Percentiles rank a stretch among this genome's conserved stretches.
Conservation (phyloP, 1,140 invertebrate genomes). For the Arion vulgaris region DNA sequence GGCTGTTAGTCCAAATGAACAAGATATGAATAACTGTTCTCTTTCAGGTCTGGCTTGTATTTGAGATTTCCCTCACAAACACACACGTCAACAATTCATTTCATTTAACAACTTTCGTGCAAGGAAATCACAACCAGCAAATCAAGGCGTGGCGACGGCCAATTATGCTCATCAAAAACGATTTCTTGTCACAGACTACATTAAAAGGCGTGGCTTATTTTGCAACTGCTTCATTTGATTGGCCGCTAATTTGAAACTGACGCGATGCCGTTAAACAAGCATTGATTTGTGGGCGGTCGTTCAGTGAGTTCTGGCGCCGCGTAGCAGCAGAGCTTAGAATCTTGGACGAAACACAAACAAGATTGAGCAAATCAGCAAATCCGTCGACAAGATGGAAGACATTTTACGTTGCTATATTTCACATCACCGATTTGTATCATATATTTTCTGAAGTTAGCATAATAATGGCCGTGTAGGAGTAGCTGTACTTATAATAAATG, state of each 20-base stretch:
- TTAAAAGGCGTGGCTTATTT: neutral
- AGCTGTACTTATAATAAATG: neutral
- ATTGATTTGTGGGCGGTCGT: constrained; percentile 16
- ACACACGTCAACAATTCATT: constrained; percentile 4
- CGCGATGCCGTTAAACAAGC: neutral
- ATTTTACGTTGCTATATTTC: neutral
- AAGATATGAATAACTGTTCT: neutral
- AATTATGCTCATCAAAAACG: neutral
- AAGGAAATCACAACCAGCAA: neutral
- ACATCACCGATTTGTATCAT: neutral
- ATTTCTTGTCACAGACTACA: neutral
- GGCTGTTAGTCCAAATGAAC: neutral
- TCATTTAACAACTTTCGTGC: neutral
- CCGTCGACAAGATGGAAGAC: neutral
- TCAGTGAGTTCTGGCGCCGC: too few species aligned
- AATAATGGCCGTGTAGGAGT: neutral
- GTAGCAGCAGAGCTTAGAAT: too few species aligned
- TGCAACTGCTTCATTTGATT: neutral
- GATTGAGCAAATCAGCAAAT: neutral
- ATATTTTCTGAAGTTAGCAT: neutral
- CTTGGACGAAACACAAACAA: neutral
- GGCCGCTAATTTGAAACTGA: neutral
- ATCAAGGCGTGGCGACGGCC: neutral
- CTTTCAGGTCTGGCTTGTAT: neutral
- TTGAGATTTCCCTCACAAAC: neutral